Evolutionary conservation across 1,140 invertebrate genomes (phyloP), one percentile per base, ranked within the genome.

Genomic region (Calephelis virginiensis): DNA sequence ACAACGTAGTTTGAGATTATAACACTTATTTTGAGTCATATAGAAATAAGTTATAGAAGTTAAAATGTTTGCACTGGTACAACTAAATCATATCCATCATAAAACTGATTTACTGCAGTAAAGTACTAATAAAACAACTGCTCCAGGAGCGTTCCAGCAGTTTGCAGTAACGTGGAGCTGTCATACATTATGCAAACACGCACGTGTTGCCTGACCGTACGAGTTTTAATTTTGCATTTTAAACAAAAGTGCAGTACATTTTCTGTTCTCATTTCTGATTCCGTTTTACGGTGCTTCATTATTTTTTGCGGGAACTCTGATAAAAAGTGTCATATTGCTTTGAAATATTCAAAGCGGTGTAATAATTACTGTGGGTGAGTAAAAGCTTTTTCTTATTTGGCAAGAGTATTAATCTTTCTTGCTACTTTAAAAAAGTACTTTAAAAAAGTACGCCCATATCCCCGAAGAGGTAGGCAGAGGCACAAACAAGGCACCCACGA

Each of bases 191-290:
- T 59, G 56, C 56, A 59, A 59, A 28, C 56, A 59, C 56, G 56
- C 56, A 59, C 56, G 56, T 40, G 56, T 59, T 56, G 53, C 28
- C 53, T 56, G 53, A 56, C 53, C 53, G 53, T 56, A 37, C 53
- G 17, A 56, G 53, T 56, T 56, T 56, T 56, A 56, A 56, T 56
- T 56, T 37, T 56, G 53, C 53, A 56, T 56, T 56, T 56, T 56
- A 56, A 56, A 56, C 11, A 56, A 56, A 56, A 56, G 53, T 37
- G 53, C 53, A 56, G 14, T 56, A 12, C 17, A 56, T 56, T 56
- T 56, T 37, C 53, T 28, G 28, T 56, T 56, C 28, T 56, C 53
- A 37, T 56, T 56, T 37, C 28, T 56, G 53, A 56, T 37, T 56
- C 53, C 12, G 53, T 56, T 56, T 56, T 56, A 56, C 28, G 53